These are phyloP conservation scores for Streblospio benedicti DNA, from an alignment of 1,140 invertebrate species.

Conservation along the genomic window DNA sequence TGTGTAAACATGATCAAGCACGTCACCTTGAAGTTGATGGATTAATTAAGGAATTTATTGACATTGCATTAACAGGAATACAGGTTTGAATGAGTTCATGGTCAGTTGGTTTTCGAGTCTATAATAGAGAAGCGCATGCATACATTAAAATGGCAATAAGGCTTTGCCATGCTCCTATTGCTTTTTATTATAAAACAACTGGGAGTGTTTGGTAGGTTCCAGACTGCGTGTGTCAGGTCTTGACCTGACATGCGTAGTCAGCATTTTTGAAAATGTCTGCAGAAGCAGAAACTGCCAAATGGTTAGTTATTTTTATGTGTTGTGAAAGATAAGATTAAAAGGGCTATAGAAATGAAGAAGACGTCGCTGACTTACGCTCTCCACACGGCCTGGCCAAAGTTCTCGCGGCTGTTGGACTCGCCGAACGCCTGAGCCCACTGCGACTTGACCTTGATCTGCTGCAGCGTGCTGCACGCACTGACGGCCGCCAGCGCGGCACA, in stretches of 20 bases:
- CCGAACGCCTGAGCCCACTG: not conserved
- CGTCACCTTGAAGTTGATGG: not conserved
- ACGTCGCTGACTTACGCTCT: not conserved
- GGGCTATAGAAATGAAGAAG: not conserved
- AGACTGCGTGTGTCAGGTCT: too few species aligned
- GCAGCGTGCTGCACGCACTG: not conserved
- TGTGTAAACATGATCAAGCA: not conserved
- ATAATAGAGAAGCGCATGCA: not conserved
- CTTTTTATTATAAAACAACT: not conserved
- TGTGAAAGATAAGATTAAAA: not conserved
- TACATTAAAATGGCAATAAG: not conserved
- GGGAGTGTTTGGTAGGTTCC: too few species aligned
- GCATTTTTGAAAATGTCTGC: not conserved
- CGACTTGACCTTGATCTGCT: constrained; percentile 6
- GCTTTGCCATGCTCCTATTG: not conserved
- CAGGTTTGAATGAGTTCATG: not conserved
- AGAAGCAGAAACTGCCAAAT: not conserved
- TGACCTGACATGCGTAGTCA: not conserved
- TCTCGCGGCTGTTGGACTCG: not conserved
- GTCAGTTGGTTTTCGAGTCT: not conserved
- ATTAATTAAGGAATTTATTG: not conserved
- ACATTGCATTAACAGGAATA: not conserved
- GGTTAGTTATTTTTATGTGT: not conserved
- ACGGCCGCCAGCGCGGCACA: not conserved
- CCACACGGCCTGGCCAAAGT: constrained; percentile 6